Evolutionary conservation across 1,140 invertebrate genomes (phyloP).

Genomic region (Wiebesia pumilae): DNA sequence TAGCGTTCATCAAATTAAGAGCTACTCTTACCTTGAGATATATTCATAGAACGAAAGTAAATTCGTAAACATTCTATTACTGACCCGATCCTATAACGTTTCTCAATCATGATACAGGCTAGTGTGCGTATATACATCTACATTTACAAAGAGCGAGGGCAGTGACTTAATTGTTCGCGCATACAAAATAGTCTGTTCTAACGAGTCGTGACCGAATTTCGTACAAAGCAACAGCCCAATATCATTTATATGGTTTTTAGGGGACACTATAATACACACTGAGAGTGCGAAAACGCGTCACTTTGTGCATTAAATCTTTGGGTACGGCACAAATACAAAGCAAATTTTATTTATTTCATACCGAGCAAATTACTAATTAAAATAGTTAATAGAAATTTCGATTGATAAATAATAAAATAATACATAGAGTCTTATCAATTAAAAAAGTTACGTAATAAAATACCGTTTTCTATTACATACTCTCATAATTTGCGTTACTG

Average conservation of each 20-base stretch:
- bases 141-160: background rate
- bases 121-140: background rate
- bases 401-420: background rate
- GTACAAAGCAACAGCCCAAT: background rate
- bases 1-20: background rate
- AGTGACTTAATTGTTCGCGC: background rate
- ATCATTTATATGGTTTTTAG: background rate
- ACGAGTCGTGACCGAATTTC: constrained; percentile 10
- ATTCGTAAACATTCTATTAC: constrained; percentile 42
- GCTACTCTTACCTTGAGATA: background rate
- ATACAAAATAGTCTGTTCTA: background rate
- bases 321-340: background rate
- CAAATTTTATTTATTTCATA: background rate
- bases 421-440: no score
- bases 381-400: background rate
- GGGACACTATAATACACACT: constrained; percentile 14
- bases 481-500: no score
- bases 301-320: background rate
- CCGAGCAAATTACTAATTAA: background rate
- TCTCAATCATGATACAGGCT: constrained; percentile 40
- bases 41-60: constrained; percentile 39
- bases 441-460: no score
- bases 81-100: constrained; percentile 52
- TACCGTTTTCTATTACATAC: no score
- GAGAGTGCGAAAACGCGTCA: background rate